Evolutionary conservation across 2,113 vertebrate genomes (phyloP).

Genomic region (Bos taurus): ARS-UCD2.0 NC_037330.1:63412001-63412500

Average conservation of each 20-base stretch:
- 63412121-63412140: constrained; percentile 79
- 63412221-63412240: constrained; percentile 65
- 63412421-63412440: constrained; percentile 74
- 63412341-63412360: constrained; percentile 71
- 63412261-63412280: constrained; percentile 79
- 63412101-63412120: constrained; percentile 75
- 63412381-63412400: constrained; percentile 73
- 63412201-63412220: constrained; percentile 72
- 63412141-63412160: constrained; percentile 76
- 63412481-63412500: constrained; percentile 62
- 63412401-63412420: constrained; percentile 78
- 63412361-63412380: constrained; percentile 34
- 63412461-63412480: constrained; percentile 63
- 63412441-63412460: constrained; percentile 81
- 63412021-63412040: constrained; percentile 68
- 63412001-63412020: constrained; percentile 73
- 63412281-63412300: constrained; percentile 80
- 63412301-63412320: constrained; percentile 70
- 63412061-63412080: constrained; percentile 76
- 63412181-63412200: constrained; percentile 61
- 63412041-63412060: constrained; percentile 60
- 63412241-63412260: constrained; percentile 75
- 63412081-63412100: constrained; percentile 72
- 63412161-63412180: constrained; percentile 67
- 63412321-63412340: constrained; percentile 72